These are phyloP conservation scores for Esperia sulphurella DNA, from an alignment of 2,888 invertebrate genomes.

Conservation along the genomic window DNA sequence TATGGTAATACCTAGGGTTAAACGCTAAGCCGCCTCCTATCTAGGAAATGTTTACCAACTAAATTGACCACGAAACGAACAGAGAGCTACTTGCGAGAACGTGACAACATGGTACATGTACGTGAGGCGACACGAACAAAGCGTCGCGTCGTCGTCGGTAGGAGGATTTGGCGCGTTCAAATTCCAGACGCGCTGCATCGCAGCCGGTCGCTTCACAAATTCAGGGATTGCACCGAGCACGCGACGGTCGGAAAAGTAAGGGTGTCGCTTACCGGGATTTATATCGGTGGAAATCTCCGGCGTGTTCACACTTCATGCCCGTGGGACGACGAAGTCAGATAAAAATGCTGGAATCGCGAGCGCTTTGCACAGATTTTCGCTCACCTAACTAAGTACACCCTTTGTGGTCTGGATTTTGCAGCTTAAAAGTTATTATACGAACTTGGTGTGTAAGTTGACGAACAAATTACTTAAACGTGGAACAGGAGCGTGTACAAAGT, in stretches of 20 bases:
- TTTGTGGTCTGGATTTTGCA: slow-evolving; percentile 7
- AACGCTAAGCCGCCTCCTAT: not conserved
- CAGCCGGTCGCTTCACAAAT: slow-evolving; percentile 58
- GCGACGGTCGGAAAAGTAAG: slow-evolving; percentile 52
- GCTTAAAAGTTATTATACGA: slow-evolving; percentile 2
- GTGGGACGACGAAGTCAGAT: slow-evolving; percentile 42
- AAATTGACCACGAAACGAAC: slow-evolving; percentile 5
- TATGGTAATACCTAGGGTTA: not conserved
- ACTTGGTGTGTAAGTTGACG: no score
- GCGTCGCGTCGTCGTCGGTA: slow-evolving; percentile 4
- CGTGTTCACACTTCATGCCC: slow-evolving; percentile 61
- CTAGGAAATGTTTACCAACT: not conserved
- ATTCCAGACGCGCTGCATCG: slow-evolving; percentile 54
- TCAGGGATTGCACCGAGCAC: slow-evolving; percentile 51
- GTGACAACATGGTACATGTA: slow-evolving; percentile 5
- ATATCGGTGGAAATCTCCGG: slow-evolving; percentile 66
- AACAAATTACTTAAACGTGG: no score
- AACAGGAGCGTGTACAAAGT: no score
- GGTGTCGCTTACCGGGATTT: slow-evolving; percentile 65
- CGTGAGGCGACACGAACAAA: slow-evolving; percentile 7
- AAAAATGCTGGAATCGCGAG: slow-evolving; percentile 51
- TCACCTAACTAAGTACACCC: slow-evolving; percentile 13
- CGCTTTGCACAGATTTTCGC: slow-evolving; percentile 44
- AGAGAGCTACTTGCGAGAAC: not conserved
- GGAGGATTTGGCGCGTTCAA: slow-evolving; percentile 47